Base-by-base conservation (phyloP, 1,140 invertebrate genomes). In the Zaprionus davidi region DNA sequence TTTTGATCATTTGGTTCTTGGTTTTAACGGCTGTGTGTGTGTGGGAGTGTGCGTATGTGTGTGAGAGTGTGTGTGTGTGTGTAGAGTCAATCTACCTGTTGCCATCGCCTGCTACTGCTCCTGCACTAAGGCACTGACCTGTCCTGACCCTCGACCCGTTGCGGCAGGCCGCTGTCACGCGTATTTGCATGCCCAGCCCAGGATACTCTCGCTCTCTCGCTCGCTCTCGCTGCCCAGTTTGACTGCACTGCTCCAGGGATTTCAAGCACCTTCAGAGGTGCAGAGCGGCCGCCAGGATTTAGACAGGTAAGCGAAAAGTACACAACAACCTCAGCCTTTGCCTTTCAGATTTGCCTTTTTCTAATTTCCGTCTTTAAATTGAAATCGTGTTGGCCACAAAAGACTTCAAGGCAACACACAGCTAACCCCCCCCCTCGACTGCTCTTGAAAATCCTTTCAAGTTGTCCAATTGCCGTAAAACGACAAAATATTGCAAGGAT, bases 381-480 rank as follows among this genome's bases (percentile, higher is more conserved):
- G 59, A 64, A 75, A 44, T 59, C 55, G 41, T 58, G 38, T 59
- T 53, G 41, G 46, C 41, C 41, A 74, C 49, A 62, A 74, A 49
- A 60, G 36, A 13, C 44, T 46, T n/a, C 15, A 41, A 41, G 24
- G 13, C 46, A 12, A 9, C 20, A 22, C 36, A 17, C 11, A 26
- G n/a, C 5, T 12, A 31, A 34, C 41, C 12, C 22, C 9, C 3
- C 12, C 13, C 22, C 17, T 46, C 58, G 2, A 2, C 28, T 5
- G 28, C 57, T 41, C 36, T 24, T 59, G 28, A 44, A 73, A 73
- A 59, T 64, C 60, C 73, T 71, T 76, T 66, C 57, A 76, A 66
- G 63, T 72, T 72, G 57, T 55, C 57, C 74, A 76, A 72, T 72
- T 76, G 63, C 69, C 63, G 74, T 62, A 66, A 71, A 76, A 34